Base-by-base conservation (phyloP, 1,140 invertebrate genomes). In the Apis dorsata region DNA sequence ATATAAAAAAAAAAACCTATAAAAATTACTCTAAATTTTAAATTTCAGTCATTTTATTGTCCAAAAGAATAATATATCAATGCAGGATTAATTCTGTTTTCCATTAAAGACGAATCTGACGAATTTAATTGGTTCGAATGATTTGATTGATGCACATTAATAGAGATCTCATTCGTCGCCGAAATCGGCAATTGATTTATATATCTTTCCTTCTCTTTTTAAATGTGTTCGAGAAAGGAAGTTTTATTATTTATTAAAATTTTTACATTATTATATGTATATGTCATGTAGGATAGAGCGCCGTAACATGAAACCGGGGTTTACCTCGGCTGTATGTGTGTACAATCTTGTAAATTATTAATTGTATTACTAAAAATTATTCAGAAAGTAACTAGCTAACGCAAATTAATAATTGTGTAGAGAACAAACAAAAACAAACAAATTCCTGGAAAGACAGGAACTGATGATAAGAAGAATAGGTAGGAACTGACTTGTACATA, bases 311-410 rank as follows among this genome's bases (percentile, higher is more conserved):
- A 78, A 79, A 74, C 69, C 76, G 81, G 71, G 80, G 55, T 19
- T 55, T 66, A 24, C 62, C 76, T 44, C 51, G 73, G 71, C 78
- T 85, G 81, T 88, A 92, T 89, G 90, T 88, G 86, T 93, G 92
- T 93, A 93, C 85, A 93, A 92, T 93, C 85, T 91, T 91, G 91
- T 92, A 92, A 91, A 92, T 93, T 91, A 90, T 91, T 92, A 91
- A 90, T 90, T 88, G 71, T 84, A 65, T 80, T 90, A 88, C 89
- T 91, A 89, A 91, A 74, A 88, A 86, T 55, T 80, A 84, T 81
- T 85, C 85, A 86, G 44, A 77, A 59, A 80, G 83, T 80, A 86
- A 88, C 73, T 90, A 90, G 85, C 76, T 90, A 89, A 90, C 79
- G 84, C 86, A 90, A 90, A 77, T 66, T 91, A 91, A 90, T 88